Percentiles rank a stretch among this genome's conserved stretches.
These are phyloP conservation scores for Allolobophora icterica DNA, from an alignment of 2,888 invertebrate species.

Conservation along the genomic window DNA sequence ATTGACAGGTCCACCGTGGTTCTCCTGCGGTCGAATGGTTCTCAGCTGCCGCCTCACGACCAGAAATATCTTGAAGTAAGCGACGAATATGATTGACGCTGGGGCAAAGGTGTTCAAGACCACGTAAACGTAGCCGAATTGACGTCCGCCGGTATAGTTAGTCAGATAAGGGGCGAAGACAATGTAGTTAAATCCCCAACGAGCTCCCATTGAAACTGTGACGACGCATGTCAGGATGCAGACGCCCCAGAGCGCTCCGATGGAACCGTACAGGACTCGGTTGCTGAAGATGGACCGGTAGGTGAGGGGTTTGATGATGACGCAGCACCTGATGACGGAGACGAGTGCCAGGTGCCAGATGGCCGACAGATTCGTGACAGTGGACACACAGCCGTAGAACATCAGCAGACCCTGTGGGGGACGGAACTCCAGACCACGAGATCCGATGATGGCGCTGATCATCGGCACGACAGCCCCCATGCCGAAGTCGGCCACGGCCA, in stretches of 20 bases:
- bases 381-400: neutral
- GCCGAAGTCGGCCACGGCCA: constrained; percentile 11
- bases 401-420: neutral
- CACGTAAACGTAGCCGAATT: neutral
- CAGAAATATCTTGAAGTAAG: constrained; percentile 29
- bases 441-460: constrained; percentile 31
- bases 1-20: neutral
- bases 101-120: neutral
- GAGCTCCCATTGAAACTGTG: neutral
- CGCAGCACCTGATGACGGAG: constrained; percentile 28
- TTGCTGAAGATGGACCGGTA: constrained; percentile 23
- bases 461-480: constrained; percentile 12
- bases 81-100: neutral
- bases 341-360: constrained; percentile 31
- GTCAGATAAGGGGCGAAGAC: neutral
- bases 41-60: constrained; percentile 15
- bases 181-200: neutral
- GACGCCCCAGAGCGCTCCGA: constrained; percentile 24
- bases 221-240: constrained; percentile 13
- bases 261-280: neutral
- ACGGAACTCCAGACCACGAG: neutral
- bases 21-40: neutral
- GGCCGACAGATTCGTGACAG: neutral
- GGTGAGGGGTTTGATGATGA: constrained; percentile 31
- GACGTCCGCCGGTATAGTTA: neutral